Evolutionary conservation across 2,113 vertebrate species (phyloP), one percentile per base, ranked within the genome.

Genomic region (Morone saxatilis): DNA sequence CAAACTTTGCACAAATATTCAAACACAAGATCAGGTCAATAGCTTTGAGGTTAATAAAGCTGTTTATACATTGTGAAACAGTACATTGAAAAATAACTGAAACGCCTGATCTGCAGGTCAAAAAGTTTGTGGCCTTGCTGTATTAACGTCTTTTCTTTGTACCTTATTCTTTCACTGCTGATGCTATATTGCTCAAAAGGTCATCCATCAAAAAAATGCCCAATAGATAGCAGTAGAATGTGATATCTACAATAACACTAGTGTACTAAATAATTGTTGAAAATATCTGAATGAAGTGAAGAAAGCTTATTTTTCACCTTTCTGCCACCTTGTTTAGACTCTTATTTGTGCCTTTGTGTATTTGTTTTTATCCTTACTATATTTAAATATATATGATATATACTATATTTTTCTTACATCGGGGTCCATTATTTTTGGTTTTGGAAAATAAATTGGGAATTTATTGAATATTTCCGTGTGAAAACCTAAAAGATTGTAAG

Each of bases 1-100:
- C 50, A 79, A 76, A 81, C 75, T 69, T 75, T 73, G 71, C 82
- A 87, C 69, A 84, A 86, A 86, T 85, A 86, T 84, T 91, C 85
- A 84, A 87, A 88, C 80, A 72, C 66, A 71, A 83, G 83, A 88
- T 85, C 84, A 78, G 89, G 88, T 91, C 82, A 91, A 89, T 87
- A 80, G 82, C 78, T 76, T 73, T 76, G 56, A 86, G 87, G 75
- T 84, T 91, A 89, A 91, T 88, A 86, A 81, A 69, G 65, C 76
- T 76, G 70, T n/a, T 13, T 56, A 84, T 73, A 80, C 77, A 20
- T 83, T 69, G 56, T 20, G 69, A 79, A 77, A 70, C n/a, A 59
- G 50, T 53, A 73, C 45, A 73, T 61, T 70, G 63, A 73, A 73
- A 47, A 14, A 22, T 43, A 61, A 60, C 71, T 80, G 45, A 78